phyloP scores from a whole-genome alignment of 2,888 invertebrate genomes.

The Ochropleura leucogaster region DNA sequence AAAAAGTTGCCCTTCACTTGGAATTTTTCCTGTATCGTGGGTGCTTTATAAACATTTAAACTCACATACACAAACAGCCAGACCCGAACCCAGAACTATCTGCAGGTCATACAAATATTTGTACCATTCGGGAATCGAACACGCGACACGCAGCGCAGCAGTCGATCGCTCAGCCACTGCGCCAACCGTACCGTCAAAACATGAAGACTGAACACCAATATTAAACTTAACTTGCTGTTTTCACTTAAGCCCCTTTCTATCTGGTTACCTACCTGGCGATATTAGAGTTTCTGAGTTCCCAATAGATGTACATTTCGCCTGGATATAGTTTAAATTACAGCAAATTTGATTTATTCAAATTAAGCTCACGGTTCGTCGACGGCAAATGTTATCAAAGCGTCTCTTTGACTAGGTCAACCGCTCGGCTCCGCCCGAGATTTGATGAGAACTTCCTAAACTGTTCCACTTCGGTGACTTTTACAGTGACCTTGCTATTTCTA shows the following conservation, averaged over 20 bases:
- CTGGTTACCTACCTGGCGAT: conserved; percentile 27
- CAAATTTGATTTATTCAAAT: conserved; percentile 86
- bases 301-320: conserved; percentile 55
- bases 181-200: not conserved
- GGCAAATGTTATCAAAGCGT: conserved; percentile 83
- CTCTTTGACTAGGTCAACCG: conserved; percentile 80
- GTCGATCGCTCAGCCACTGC: too few species aligned
- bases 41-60: too few species aligned
- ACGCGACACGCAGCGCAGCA: too few species aligned
- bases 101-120: too few species aligned
- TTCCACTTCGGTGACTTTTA: conserved; percentile 81
- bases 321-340: conserved; percentile 71
- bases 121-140: too few species aligned
- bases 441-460: conserved; percentile 82
- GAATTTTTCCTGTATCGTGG: too few species aligned
- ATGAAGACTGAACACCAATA: conserved; percentile 30
- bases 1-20: too few species aligned
- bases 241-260: conserved; percentile 31
- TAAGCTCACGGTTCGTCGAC: conserved; percentile 78
- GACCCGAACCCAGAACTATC: too few species aligned
- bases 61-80: too few species aligned
- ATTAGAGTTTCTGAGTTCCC: conserved; percentile 24
- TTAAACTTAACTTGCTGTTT: conserved; percentile 31
- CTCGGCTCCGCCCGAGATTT: conserved; percentile 75
- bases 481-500: conserved; percentile 80